These are phyloP conservation scores for Tetrao urogallus DNA, from an alignment of 2,113 vertebrate genomes.

Conservation along the genomic window DNA sequence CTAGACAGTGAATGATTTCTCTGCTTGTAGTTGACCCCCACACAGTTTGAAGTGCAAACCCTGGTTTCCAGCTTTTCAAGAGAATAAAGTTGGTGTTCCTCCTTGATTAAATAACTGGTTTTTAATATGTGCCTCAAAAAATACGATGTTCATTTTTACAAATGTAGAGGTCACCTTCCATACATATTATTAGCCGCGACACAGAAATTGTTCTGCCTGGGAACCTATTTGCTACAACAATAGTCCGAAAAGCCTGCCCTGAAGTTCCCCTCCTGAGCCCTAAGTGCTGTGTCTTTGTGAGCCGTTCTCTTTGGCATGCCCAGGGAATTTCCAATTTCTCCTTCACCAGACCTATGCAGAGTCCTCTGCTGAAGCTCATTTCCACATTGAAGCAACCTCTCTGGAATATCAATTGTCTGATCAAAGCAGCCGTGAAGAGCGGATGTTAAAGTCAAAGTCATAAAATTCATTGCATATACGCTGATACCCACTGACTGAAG, in stretches of 20 bases:
- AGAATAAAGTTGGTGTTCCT: background rate
- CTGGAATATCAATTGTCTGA: constrained; percentile 65
- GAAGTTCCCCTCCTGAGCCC: background rate
- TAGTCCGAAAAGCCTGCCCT: constrained; percentile 32
- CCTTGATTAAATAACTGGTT: constrained; percentile 9
- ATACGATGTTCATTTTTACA: background rate
- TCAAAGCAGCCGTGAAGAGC: constrained; percentile 50
- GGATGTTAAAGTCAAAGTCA: constrained; percentile 55
- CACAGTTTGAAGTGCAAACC: background rate
- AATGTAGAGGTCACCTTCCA: constrained; percentile 36
- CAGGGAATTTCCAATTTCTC: constrained; percentile 22
- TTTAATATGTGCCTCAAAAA: background rate
- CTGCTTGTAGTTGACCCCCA: background rate
- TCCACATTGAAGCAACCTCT: background rate
- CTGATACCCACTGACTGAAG: background rate
- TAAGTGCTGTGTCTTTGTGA: background rate
- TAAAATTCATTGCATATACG: constrained; percentile 41
- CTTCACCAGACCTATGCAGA: constrained; percentile 14
- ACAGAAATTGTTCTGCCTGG: constrained; percentile 1
- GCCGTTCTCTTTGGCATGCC: background rate
- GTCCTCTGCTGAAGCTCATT: constrained; percentile 27
- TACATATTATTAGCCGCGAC: background rate
- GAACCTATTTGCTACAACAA: constrained; percentile 40
- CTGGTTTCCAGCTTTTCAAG: background rate
- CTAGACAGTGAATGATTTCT: background rate